Conservation (phyloP, 1,140 invertebrate genomes). For the Camponotus floridanus region DNA sequence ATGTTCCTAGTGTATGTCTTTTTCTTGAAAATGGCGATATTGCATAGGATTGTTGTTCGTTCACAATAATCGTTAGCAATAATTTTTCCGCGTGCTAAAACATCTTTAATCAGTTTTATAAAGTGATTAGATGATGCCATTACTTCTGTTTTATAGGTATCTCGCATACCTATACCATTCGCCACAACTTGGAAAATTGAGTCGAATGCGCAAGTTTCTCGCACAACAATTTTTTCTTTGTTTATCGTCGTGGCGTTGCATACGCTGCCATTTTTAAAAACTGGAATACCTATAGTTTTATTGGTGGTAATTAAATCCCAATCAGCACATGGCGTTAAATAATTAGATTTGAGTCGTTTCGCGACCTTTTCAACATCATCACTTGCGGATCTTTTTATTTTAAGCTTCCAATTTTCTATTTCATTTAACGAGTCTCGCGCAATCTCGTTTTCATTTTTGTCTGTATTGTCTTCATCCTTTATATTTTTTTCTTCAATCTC, state of each 20-base stretch:
- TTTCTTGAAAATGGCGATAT: background rate
- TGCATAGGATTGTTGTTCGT: background rate
- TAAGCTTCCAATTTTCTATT: slow-evolving; percentile 50
- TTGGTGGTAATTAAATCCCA: too few relatives aligned
- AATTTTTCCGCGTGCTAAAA: slow-evolving; percentile 3
- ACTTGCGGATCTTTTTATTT: too few relatives aligned
- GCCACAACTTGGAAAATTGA: background rate
- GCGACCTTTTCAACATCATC: too few relatives aligned
- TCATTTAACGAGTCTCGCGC: slow-evolving; percentile 33
- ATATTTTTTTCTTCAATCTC: slow-evolving; percentile 9
- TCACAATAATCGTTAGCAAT: background rate
- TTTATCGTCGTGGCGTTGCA: too few relatives aligned
- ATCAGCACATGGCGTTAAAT: too few relatives aligned
- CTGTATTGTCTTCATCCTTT: background rate
- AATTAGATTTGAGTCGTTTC: too few relatives aligned
- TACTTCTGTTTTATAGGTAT: background rate
- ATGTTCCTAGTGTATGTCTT: background rate
- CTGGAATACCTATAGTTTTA: too few relatives aligned
- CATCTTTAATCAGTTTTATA: background rate
- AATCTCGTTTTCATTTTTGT: slow-evolving; percentile 20
- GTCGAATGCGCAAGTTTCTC: slow-evolving; percentile 2
- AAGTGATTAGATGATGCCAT: background rate
- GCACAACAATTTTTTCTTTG: background rate
- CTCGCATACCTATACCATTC: background rate
- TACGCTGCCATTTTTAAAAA: too few relatives aligned